A percentile compares a stretch with the other conserved stretches of the same genome.
Conservation (phyloP, 2,888 invertebrate species). For the Conchocele bisecta region DNA sequence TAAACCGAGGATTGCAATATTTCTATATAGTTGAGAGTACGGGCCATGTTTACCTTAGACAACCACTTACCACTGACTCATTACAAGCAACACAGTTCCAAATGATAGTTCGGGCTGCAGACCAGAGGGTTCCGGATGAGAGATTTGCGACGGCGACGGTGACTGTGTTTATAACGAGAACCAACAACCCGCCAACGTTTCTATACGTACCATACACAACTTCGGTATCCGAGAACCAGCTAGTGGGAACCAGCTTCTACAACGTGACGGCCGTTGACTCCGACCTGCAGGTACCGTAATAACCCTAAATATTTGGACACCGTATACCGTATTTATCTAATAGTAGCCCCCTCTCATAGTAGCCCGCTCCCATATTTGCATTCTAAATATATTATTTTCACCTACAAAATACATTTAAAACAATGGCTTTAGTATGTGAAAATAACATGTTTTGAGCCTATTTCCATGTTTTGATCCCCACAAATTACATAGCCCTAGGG, state of each 20-base stretch:
- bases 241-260: slow-evolving; percentile 57
- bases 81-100: slow-evolving; percentile 45
- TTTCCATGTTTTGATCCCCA: too few species aligned
- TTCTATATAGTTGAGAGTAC: slow-evolving; percentile 74
- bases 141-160: slow-evolving; percentile 64
- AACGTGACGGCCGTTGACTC: slow-evolving; percentile 68
- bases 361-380: too few species aligned
- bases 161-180: slow-evolving; percentile 68
- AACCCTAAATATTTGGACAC: too few species aligned
- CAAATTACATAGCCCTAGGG: too few species aligned
- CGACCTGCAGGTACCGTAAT: slow-evolving; percentile 72
- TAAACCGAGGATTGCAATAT: slow-evolving; percentile 67
- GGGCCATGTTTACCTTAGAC: slow-evolving; percentile 73
- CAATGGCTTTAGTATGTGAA: too few species aligned
- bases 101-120: slow-evolving; percentile 64
- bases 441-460: slow-evolving; percentile 20
- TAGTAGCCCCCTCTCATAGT: too few species aligned
- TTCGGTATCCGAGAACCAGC: slow-evolving; percentile 63
- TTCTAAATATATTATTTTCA: too few species aligned
- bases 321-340: too few species aligned
- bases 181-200: slow-evolving; percentile 68
- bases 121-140: slow-evolving; percentile 61
- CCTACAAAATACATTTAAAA: too few species aligned
- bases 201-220: slow-evolving; percentile 55
- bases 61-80: slow-evolving; percentile 64